Percentiles rank a stretch among this genome's conserved stretches.
Conservation (phyloP, 1,140 invertebrate species). For the Helicoverpa armigera region DNA sequence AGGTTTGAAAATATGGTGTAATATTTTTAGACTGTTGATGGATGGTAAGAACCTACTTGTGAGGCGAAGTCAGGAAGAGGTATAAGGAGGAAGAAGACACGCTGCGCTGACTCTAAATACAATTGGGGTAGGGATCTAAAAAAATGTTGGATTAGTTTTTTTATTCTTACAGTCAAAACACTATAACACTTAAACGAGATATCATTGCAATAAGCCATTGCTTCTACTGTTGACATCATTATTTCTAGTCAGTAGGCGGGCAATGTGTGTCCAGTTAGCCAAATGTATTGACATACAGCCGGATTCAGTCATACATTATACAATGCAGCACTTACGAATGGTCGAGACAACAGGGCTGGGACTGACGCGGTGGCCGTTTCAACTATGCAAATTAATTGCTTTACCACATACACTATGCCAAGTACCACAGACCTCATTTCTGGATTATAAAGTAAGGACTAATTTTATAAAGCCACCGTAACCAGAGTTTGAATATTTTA, state of each 20-base stretch:
- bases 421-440: conserved; percentile 52
- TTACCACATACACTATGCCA: conserved; percentile 53
- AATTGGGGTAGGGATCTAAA: too few relatives aligned
- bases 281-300: conserved; percentile 30
- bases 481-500: conserved; percentile 39
- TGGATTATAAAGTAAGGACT: conserved; percentile 32
- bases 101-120: too few relatives aligned
- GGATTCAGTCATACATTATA: conserved; percentile 39
- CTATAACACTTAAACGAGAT: too few relatives aligned
- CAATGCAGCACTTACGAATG: conserved; percentile 42
- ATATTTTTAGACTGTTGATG: background rate
- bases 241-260: conserved; percentile 2
- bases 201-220: background rate
- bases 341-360: conserved; percentile 53
- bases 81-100: too few relatives aligned
- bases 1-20: too few relatives aligned
- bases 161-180: too few relatives aligned
- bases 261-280: conserved; percentile 25
- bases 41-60: too few relatives aligned
- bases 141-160: too few relatives aligned
- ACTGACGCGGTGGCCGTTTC: conserved; percentile 55
- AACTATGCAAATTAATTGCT: conserved; percentile 66
- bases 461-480: conserved; percentile 39
- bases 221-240: conserved; percentile 14
- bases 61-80: too few relatives aligned